phyloP scores from a whole-genome alignment of 1,140 invertebrate species.

The Diorhabda sublineata region DNA sequence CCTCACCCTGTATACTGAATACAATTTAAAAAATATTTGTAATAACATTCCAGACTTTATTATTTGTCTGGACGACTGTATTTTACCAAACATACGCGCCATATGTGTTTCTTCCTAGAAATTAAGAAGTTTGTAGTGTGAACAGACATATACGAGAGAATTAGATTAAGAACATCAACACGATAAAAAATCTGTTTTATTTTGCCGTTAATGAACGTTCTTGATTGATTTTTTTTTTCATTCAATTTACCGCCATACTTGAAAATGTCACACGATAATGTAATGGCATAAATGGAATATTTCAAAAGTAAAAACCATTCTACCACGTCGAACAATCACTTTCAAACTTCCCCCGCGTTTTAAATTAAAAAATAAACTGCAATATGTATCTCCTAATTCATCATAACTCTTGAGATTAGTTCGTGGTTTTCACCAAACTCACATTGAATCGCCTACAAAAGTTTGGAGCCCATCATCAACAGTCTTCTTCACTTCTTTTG shows the following conservation, averaged over 20 bases:
- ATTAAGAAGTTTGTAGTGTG: constrained; percentile 17
- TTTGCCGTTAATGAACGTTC: neutral
- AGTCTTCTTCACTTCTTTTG: too few relatives aligned
- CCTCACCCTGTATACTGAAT: too few relatives aligned
- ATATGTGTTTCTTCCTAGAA: constrained; percentile 19
- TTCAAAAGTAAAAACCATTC: too few relatives aligned
- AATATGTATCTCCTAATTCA: too few relatives aligned
- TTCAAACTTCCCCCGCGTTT: too few relatives aligned
- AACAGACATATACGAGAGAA: constrained; percentile 16
- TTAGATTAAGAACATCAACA: constrained; percentile 19
- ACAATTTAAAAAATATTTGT: neutral
- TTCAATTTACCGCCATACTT: neutral
- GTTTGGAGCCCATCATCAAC: too few relatives aligned
- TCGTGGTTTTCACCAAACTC: too few relatives aligned
- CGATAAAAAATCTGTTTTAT: constrained; percentile 14
- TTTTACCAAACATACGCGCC: constrained; percentile 5
- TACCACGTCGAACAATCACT: too few relatives aligned
- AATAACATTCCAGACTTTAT: neutral
- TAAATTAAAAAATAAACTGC: too few relatives aligned
- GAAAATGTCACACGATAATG: neutral
- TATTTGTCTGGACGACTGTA: constrained; percentile 8
- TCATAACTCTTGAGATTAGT: too few relatives aligned
- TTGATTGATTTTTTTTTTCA: neutral
- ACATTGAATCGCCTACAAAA: too few relatives aligned
- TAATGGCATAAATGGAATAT: neutral